Conservation (phyloP, 2,888 invertebrate genomes). For the Lamellibrachia columna region DNA sequence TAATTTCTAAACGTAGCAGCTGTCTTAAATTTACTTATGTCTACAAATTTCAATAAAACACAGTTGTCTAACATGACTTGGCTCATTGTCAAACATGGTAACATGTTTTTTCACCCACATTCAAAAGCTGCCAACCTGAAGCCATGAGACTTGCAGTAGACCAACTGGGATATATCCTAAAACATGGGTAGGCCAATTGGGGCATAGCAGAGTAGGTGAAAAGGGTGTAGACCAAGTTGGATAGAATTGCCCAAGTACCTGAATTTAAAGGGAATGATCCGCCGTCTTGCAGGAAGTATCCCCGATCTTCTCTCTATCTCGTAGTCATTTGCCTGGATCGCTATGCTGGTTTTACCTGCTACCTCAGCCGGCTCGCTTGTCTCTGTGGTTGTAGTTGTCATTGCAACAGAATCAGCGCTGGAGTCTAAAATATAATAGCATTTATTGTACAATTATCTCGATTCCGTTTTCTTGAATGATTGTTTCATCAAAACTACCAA, state of each 20-base stretch:
- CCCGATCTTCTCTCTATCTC: constrained; percentile 56
- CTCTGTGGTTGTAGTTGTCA: background rate
- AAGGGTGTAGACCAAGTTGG: too few relatives aligned
- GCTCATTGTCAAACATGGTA: too few relatives aligned
- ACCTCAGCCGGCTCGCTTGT: background rate
- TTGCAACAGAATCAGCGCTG: background rate
- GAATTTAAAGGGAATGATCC: constrained; percentile 55
- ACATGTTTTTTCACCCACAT: too few relatives aligned
- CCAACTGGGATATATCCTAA: too few relatives aligned
- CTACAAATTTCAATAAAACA: too few relatives aligned
- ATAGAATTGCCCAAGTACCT: constrained; percentile 41
- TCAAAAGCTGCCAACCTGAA: too few relatives aligned
- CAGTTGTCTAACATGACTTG: too few relatives aligned
- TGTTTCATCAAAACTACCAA: background rate
- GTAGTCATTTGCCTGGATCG: constrained; percentile 55
- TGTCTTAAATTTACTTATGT: too few relatives aligned
- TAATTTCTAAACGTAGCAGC: too few relatives aligned
- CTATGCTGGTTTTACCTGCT: constrained; percentile 1
- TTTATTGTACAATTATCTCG: background rate
- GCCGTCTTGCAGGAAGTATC: constrained; percentile 51
- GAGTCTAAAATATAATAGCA: background rate
- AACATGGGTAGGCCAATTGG: too few relatives aligned
- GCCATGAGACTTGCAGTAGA: too few relatives aligned
- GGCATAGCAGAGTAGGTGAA: too few relatives aligned
- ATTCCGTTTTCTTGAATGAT: background rate